Evolutionary conservation across 1,140 invertebrate genomes (phyloP).

Genomic region (Batillaria attramentaria): DNA sequence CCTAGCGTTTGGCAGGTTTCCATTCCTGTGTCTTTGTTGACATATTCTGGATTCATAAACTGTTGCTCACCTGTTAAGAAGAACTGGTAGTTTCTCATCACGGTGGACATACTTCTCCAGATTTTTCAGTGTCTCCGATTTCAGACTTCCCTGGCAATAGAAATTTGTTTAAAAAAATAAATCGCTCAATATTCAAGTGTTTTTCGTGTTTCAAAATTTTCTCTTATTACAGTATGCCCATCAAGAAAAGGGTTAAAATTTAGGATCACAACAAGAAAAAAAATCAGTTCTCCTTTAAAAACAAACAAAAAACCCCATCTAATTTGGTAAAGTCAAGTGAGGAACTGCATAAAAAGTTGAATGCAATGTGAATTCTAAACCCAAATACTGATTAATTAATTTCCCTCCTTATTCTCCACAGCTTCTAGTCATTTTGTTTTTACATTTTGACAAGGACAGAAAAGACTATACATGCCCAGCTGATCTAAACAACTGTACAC

Average conservation of each 20-base stretch:
- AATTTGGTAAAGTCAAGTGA: neutral
- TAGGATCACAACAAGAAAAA: neutral
- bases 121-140: slow-evolving; percentile 87
- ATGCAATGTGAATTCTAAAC: too few relatives aligned
- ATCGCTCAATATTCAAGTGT: neutral
- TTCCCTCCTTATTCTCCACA: too few relatives aligned
- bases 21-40: too few relatives aligned
- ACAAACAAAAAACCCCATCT: neutral
- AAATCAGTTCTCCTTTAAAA: neutral
- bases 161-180: neutral
- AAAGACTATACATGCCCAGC: too few relatives aligned
- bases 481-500: too few relatives aligned
- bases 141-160: slow-evolving; percentile 84
- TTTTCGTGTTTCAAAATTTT: neutral
- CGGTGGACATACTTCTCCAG: slow-evolving; percentile 93
- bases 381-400: too few relatives aligned
- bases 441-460: too few relatives aligned
- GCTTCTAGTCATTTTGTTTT: too few relatives aligned
- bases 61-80: slow-evolving; percentile 79
- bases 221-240: neutral
- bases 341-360: neutral
- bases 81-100: slow-evolving; percentile 90
- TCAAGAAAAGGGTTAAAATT: neutral
- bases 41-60: neutral
- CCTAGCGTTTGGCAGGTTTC: too few relatives aligned